Conservation (phyloP, 2,113 vertebrate genomes). For the Alaudala cheleensis region DNA sequence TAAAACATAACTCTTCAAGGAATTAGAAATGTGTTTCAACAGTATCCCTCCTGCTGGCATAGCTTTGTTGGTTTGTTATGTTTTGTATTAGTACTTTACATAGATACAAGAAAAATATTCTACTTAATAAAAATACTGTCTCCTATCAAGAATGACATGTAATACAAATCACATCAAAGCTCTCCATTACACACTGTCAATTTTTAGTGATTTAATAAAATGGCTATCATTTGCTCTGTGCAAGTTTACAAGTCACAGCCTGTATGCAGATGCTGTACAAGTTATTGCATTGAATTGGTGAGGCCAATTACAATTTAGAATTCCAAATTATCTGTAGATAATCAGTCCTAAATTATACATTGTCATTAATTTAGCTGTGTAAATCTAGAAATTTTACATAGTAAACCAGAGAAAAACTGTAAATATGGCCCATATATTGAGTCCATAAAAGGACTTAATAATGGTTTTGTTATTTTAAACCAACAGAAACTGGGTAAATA, state of each 20-base stretch:
- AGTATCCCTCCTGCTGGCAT: conserved; percentile 6
- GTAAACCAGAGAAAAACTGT: background rate
- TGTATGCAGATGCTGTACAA: background rate
- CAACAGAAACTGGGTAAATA: background rate
- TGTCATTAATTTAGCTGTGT: background rate
- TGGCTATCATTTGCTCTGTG: background rate
- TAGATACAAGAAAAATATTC: conserved; percentile 32
- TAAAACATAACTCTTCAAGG: conserved; percentile 50
- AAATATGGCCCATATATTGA: background rate
- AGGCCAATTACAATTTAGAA: background rate
- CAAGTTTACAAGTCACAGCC: background rate
- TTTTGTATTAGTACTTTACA: conserved; percentile 32
- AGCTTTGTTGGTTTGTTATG: conserved; percentile 13
- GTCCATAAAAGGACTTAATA: too few species aligned
- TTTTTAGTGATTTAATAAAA: background rate
- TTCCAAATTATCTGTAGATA: background rate
- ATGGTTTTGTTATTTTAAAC: background rate
- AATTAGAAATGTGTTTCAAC: conserved; percentile 62
- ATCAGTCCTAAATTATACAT: background rate
- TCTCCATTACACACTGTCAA: background rate
- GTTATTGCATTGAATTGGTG: background rate
- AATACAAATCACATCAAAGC: background rate
- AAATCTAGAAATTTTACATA: background rate
- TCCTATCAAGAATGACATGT: background rate
- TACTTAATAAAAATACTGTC: conserved; percentile 9